Evolutionary conservation across 2,888 invertebrate genomes (phyloP).

Genomic region (Heliothis peltigera): DNA sequence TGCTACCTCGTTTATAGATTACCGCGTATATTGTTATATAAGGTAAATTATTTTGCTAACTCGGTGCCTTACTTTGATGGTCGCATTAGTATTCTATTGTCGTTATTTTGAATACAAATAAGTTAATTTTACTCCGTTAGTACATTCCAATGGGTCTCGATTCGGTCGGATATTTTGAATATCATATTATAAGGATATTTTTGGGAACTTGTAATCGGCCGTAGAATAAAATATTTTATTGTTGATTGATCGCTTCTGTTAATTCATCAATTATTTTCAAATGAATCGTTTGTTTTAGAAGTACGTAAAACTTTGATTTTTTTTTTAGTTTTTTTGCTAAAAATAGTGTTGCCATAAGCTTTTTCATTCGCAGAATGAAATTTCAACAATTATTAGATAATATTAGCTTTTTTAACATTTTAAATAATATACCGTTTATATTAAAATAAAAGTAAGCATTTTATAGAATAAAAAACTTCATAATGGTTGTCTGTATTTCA

Average conservation of each 20-base stretch:
- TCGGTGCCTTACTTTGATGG: slow-evolving; percentile 31
- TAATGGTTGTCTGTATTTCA: slow-evolving; percentile 44
- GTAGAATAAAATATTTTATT: slow-evolving; percentile 4
- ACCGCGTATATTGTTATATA: slow-evolving; percentile 4
- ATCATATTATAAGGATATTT: slow-evolving; percentile 52
- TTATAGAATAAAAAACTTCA: slow-evolving; percentile 28
- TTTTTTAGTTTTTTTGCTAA: too few relatives aligned
- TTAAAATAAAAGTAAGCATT: slow-evolving; percentile 37
- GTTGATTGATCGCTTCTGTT: too few relatives aligned
- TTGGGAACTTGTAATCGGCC: slow-evolving; percentile 53
- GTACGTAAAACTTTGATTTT: too few relatives aligned
- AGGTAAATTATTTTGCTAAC: slow-evolving; percentile 23
- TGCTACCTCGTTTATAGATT: too few relatives aligned
- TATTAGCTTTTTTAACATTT: slow-evolving; percentile 32
- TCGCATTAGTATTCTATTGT: slow-evolving; percentile 17
- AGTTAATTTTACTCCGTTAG: slow-evolving; percentile 47
- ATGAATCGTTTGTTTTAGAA: not conserved
- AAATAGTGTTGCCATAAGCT: slow-evolving; percentile 26
- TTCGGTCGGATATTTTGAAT: slow-evolving; percentile 73
- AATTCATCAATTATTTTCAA: too few relatives aligned
- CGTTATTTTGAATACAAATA: slow-evolving; percentile 22
- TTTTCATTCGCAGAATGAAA: slow-evolving; percentile 11
- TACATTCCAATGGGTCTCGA: slow-evolving; percentile 80
- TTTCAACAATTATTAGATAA: slow-evolving; percentile 27
- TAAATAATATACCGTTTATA: slow-evolving; percentile 16